Percentiles rank a stretch among this genome's conserved stretches.
phyloP scores from a whole-genome alignment of 2,113 vertebrate species.

The Perognathus longimembris region DNA sequence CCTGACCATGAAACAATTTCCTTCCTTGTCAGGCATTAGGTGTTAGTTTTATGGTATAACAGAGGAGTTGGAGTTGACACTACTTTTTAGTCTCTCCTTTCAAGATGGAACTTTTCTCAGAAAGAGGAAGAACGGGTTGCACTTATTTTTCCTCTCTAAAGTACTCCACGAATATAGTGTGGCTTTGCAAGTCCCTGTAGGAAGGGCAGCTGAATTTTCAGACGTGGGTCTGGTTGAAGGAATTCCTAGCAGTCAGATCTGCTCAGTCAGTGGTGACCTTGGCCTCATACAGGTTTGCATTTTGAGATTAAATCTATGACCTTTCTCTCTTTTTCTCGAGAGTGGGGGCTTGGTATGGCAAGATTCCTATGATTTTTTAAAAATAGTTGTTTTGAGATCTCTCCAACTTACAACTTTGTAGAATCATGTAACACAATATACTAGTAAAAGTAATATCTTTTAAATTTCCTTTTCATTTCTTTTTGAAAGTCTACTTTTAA shows the following conservation, averaged over 20 bases:
- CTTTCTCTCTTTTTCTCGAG: background rate
- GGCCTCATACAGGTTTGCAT: slow-evolving; percentile 22
- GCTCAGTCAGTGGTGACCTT: background rate
- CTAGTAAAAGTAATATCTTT: background rate
- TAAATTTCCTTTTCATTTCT: background rate
- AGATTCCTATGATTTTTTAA: no score
- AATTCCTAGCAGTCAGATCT: background rate
- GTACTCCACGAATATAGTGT: slow-evolving; percentile 16
- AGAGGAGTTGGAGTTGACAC: slow-evolving; percentile 5
- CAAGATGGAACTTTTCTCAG: slow-evolving; percentile 26
- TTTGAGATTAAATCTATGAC: background rate
- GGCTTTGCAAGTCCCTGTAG: slow-evolving; percentile 23
- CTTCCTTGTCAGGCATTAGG: background rate
- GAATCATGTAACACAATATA: background rate
- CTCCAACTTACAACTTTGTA: background rate
- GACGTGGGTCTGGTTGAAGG: slow-evolving; percentile 31
- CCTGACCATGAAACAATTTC: slow-evolving; percentile 44
- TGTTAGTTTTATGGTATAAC: slow-evolving; percentile 70
- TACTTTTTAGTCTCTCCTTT: slow-evolving; percentile 9
- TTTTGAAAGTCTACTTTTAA: background rate
- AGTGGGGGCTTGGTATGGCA: no score
- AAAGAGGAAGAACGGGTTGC: background rate
- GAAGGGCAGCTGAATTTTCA: slow-evolving; percentile 26
- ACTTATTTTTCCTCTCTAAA: background rate
- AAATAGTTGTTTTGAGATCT: background rate